phyloP scores from a whole-genome alignment of 2,113 vertebrate species.

The Solea solea region DNA sequence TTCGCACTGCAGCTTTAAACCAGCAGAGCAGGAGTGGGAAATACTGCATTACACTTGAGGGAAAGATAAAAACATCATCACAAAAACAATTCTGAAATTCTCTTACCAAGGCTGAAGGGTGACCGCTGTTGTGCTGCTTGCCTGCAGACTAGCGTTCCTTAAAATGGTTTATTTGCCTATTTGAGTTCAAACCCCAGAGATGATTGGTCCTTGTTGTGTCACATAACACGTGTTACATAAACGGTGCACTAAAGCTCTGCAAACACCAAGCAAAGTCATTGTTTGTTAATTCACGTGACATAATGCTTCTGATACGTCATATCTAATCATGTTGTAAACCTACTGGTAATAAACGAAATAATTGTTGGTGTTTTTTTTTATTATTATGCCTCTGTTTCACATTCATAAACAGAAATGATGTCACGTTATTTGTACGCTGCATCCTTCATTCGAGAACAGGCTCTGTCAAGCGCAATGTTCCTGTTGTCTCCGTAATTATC shows the following conservation, averaged over 20 bases:
- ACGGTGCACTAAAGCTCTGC: background rate
- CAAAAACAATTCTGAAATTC: background rate
- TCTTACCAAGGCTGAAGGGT: conserved; percentile 27
- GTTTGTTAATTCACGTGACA: too few relatives aligned
- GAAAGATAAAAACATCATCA: background rate
- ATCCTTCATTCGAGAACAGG: too few relatives aligned
- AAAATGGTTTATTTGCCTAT: background rate
- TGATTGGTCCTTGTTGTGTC: background rate
- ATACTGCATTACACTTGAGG: background rate
- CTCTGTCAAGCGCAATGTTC: too few relatives aligned
- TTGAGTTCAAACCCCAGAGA: conserved; percentile 54
- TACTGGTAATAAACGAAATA: background rate
- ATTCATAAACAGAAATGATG: too few relatives aligned
- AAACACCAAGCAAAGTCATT: background rate
- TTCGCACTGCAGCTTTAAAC: too few relatives aligned
- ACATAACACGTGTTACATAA: background rate
- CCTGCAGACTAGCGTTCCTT: background rate
- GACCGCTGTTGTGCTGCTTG: background rate
- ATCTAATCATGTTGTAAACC: background rate
- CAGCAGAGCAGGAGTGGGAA: background rate
- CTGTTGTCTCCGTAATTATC: too few relatives aligned
- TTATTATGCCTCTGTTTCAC: too few relatives aligned
- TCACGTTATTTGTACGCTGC: too few relatives aligned
- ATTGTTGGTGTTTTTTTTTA: background rate
- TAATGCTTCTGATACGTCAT: too few relatives aligned